phyloP scores from a whole-genome alignment of 2,888 invertebrate species.

The Coelinius sp. region DNA sequence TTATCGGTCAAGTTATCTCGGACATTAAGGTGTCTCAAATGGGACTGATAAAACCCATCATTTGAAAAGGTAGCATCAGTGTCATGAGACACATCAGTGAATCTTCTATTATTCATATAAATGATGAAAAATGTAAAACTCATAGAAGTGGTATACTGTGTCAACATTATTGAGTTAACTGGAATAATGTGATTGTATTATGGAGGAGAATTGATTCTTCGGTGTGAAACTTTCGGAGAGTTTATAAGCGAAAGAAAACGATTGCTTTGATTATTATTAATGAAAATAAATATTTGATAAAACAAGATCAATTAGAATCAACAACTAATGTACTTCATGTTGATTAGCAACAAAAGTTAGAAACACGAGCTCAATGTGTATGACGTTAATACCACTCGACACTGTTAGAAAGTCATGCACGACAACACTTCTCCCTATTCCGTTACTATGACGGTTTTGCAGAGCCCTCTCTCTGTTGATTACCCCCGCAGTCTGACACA shows the following conservation, averaged over 20 bases:
- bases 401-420: slow-evolving; percentile 30
- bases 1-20: not conserved
- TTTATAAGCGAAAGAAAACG: too few species aligned
- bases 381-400: not conserved
- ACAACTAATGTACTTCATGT: not conserved
- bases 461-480: slow-evolving; percentile 48
- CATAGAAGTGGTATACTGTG: not conserved
- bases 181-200: not conserved
- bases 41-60: not conserved
- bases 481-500: slow-evolving; percentile 53
- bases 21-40: slow-evolving; percentile 18
- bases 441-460: slow-evolving; percentile 36
- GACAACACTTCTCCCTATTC: slow-evolving; percentile 16
- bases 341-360: not conserved
- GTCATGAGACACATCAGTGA: not conserved
- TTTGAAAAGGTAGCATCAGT: not conserved
- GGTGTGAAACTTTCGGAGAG: too few species aligned
- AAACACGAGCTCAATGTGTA: slow-evolving; percentile 14
- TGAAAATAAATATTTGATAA: too few species aligned
- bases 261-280: too few species aligned
- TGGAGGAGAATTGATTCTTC: not conserved
- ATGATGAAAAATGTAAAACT: not conserved
- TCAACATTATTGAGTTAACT: not conserved
- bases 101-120: not conserved
- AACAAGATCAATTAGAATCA: not conserved